phyloP scores from a whole-genome alignment of 2,113 vertebrate species.

The Microcebus griseorufus region DNA sequence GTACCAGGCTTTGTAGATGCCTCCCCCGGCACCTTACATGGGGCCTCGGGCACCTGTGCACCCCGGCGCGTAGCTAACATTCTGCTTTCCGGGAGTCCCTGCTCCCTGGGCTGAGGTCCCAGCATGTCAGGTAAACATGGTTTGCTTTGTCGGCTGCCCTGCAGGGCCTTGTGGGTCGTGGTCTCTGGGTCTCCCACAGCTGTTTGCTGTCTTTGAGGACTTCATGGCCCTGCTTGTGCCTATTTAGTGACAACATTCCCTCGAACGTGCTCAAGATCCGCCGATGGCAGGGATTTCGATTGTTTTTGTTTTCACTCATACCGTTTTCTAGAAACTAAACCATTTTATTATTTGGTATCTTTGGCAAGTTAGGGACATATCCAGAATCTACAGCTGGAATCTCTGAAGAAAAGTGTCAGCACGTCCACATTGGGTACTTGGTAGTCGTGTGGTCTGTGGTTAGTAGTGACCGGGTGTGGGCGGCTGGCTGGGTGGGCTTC shows the following conservation, averaged over 20 bases:
- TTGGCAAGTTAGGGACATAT: background rate
- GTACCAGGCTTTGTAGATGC: background rate
- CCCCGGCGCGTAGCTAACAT: accelerated
- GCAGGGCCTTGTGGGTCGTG: accelerated
- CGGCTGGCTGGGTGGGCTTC: too few species aligned
- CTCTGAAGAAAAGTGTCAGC: background rate
- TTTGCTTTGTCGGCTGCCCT: background rate
- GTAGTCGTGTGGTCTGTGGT: background rate
- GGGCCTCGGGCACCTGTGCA: background rate
- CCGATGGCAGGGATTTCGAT: background rate
- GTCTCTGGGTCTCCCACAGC: background rate
- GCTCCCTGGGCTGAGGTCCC: background rate
- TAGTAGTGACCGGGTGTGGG: background rate
- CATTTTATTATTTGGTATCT: background rate
- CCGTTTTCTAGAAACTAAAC: background rate
- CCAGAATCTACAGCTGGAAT: background rate
- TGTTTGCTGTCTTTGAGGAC: background rate
- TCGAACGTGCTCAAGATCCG: background rate
- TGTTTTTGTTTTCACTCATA: background rate
- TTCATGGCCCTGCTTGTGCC: background rate
- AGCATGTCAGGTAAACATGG: accelerated
- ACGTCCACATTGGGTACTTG: accelerated
- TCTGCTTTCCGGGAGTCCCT: background rate
- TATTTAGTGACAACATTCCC: background rate
- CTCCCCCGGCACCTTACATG: accelerated